Conservation (phyloP, 2,888 invertebrate species). For the Caenorhabditis virilis region DNA sequence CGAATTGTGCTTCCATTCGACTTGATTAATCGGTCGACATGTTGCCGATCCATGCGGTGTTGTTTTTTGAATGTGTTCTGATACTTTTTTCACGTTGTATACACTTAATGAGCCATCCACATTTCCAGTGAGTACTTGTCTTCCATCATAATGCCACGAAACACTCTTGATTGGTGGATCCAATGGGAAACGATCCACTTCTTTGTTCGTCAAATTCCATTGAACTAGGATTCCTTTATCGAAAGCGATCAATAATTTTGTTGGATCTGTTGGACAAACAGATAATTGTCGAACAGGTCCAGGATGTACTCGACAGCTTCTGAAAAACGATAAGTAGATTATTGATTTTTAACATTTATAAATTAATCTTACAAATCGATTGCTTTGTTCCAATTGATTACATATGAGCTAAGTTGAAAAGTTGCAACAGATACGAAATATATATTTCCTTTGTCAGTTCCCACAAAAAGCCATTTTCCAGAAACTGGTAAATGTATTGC, state of each 20-base stretch:
- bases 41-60: slow-evolving; percentile 55
- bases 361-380: slow-evolving; percentile 83
- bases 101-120: slow-evolving; percentile 92
- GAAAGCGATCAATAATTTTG: slow-evolving; percentile 83
- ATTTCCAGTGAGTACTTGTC: slow-evolving; percentile 91
- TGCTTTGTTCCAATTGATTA: slow-evolving; percentile 99
- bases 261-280: slow-evolving; percentile 87
- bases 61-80: slow-evolving; percentile 54
- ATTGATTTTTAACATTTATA: too few species aligned
- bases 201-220: slow-evolving; percentile 89
- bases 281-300: slow-evolving; percentile 93
- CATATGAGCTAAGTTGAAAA: slow-evolving; percentile 93
- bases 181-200: slow-evolving; percentile 75
- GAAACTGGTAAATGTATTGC: slow-evolving; percentile 92
- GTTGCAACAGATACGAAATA: slow-evolving; percentile 95
- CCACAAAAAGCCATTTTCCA: slow-evolving; percentile 97
- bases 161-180: slow-evolving; percentile 61
- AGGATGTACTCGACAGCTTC: slow-evolving; percentile 82
- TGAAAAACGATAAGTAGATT: slow-evolving; percentile 23
- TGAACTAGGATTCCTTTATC: slow-evolving; percentile 90
- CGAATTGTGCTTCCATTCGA: slow-evolving; percentile 60
- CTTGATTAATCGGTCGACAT: slow-evolving; percentile 60
- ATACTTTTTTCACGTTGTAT: slow-evolving; percentile 80
- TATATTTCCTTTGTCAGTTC: slow-evolving; percentile 93
- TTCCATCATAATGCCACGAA: slow-evolving; percentile 93